Percentiles rank a stretch among this genome's conserved stretches.
Evolutionary conservation across 2,797 vertebrate species (phyloP).

Genomic region (Fringilla coelebs): DNA sequence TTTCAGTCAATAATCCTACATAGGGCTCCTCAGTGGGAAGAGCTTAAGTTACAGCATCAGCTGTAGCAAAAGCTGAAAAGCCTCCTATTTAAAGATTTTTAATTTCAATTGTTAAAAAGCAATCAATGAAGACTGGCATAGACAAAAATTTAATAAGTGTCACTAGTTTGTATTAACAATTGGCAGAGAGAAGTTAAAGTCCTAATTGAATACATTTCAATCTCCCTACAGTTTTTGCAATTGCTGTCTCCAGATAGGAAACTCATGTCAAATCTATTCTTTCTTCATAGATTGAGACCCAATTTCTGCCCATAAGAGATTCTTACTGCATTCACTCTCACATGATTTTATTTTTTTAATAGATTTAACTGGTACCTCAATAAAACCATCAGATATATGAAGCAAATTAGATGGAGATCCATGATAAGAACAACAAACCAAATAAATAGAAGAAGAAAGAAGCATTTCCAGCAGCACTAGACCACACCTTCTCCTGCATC

Average conservation of each 20-base stretch:
- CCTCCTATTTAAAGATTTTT: not conserved
- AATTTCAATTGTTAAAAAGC: not conserved
- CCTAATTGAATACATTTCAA: not conserved
- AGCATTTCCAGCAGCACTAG: not conserved
- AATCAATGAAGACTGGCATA: not conserved
- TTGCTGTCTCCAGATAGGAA: not conserved
- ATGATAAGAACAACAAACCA: not conserved
- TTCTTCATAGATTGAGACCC: not conserved
- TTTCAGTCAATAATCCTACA: not conserved
- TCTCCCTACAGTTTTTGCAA: not conserved
- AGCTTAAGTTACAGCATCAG: not conserved
- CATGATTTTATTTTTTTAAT: not conserved
- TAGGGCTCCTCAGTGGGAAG: not conserved
- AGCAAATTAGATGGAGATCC: not conserved
- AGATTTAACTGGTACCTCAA: not conserved
- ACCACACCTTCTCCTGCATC: not conserved
- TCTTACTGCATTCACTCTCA: not conserved
- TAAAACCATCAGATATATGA: not conserved
- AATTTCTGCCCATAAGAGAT: not conserved
- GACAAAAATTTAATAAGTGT: not conserved
- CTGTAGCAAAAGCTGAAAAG: not conserved
- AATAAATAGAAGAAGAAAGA: not conserved
- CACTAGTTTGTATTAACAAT: not conserved
- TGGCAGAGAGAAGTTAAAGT: not conserved
- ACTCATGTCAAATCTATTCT: not conserved